phyloP scores from a whole-genome alignment of 2,888 invertebrate species.

The Andrena dorsata region DNA sequence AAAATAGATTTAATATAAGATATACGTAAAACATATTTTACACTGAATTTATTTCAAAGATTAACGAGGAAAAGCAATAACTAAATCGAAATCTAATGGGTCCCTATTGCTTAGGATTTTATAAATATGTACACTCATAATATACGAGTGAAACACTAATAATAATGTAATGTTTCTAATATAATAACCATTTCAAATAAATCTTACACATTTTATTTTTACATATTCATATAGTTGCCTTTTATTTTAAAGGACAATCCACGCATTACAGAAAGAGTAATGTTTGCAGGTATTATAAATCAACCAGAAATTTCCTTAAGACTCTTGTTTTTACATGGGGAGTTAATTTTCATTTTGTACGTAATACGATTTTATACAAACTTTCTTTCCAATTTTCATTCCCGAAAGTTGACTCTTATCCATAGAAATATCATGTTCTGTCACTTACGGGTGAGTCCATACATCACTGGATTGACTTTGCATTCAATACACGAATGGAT shows the following conservation, averaged over 20 bases:
- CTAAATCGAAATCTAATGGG: too few species aligned
- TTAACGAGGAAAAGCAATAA: too few species aligned
- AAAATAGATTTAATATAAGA: too few species aligned
- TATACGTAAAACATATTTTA: too few species aligned
- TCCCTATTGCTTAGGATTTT: background rate
- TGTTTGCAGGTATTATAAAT: background rate
- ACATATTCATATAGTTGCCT: background rate
- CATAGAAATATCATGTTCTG: background rate
- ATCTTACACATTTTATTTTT: too few species aligned
- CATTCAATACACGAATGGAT: conserved; percentile 9
- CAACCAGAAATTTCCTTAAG: too few species aligned
- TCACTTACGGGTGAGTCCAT: background rate
- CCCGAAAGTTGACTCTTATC: background rate
- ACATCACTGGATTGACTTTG: background rate
- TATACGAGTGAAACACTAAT: background rate
- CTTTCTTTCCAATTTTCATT: background rate
- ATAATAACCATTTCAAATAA: too few species aligned
- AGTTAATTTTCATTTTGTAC: background rate
- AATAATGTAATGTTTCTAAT: background rate
- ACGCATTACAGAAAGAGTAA: background rate
- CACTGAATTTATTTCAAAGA: too few species aligned
- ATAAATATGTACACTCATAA: background rate
- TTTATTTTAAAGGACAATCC: background rate
- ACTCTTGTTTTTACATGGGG: background rate
- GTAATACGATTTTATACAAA: background rate